Percentiles rank a stretch among this genome's conserved stretches.
These are phyloP conservation scores for Dicerorhinus sumatrensis DNA, from an alignment of 2,113 vertebrate genomes.

Conservation along the genomic window DNA sequence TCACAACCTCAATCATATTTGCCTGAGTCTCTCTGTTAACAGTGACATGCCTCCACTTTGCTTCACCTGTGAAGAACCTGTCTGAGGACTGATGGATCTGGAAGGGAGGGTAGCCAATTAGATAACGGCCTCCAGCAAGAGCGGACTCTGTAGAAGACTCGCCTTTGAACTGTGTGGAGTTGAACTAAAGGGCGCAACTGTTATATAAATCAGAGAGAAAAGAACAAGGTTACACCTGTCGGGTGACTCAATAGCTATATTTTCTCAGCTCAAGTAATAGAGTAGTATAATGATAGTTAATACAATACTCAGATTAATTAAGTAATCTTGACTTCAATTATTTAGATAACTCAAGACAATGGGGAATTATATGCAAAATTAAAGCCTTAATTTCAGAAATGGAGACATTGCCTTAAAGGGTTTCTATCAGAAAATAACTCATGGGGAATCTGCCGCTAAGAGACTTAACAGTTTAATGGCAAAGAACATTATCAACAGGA, in stretches of 20 bases:
- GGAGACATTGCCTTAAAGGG: conserved; percentile 59
- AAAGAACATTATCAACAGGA: conserved; percentile 18
- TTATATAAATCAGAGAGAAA: conserved; percentile 72
- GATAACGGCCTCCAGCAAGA: conserved; percentile 78
- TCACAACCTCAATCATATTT: conserved; percentile 67
- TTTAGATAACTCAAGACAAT: conserved; percentile 67
- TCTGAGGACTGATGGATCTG: conserved; percentile 73
- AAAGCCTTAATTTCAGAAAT: conserved; percentile 69
- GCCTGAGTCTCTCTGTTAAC: conserved; percentile 51
- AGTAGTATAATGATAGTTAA: conserved; percentile 59
- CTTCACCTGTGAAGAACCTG: conserved; percentile 72
- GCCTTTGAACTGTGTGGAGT: conserved; percentile 73
- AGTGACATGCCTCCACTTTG: conserved; percentile 69
- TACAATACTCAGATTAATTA: conserved; percentile 72
- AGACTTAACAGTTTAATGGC: conserved; percentile 57
- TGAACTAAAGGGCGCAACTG: conserved; percentile 71
- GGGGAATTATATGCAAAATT: conserved; percentile 63
- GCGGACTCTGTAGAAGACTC: conserved; percentile 47
- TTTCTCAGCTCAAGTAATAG: conserved; percentile 62
- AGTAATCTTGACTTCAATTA: conserved; percentile 70
- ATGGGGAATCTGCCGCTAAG: conserved; percentile 56
- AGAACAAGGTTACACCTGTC: conserved; percentile 75
- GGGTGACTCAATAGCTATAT: conserved; percentile 70
- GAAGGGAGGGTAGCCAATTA: conserved; percentile 75
- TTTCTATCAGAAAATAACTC: conserved; percentile 38